Conservation (phyloP, 2,888 invertebrate genomes). For the Diabrotica balteata region DNA sequence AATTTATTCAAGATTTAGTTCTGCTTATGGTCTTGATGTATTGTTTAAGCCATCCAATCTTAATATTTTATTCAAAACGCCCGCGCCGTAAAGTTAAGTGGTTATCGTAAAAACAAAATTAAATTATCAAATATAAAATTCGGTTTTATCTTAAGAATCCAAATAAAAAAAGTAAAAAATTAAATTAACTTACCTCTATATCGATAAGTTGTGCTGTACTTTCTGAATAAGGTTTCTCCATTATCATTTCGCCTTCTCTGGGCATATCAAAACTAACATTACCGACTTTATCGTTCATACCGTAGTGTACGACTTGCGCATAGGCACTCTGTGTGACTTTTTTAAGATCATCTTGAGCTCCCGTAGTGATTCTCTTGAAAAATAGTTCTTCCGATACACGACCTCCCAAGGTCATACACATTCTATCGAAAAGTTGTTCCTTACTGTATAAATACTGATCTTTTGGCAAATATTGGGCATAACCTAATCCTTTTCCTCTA, state of each 20-base stretch:
- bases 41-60: no score
- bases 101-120: no score
- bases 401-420: slow-evolving; percentile 99
- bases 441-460: slow-evolving; percentile 97
- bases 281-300: slow-evolving; percentile 97
- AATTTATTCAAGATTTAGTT: no score
- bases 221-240: slow-evolving; percentile 98
- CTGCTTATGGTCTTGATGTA: no score
- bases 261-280: slow-evolving; percentile 97
- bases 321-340: slow-evolving; percentile 99
- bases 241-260: slow-evolving; percentile 88
- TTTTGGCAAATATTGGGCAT: slow-evolving; percentile 98
- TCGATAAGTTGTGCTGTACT: slow-evolving; percentile 96
- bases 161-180: slow-evolving; percentile 51
- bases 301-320: slow-evolving; percentile 95
- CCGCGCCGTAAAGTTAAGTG: no score
- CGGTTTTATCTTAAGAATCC: no score
- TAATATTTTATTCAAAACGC: no score
- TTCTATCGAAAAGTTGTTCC: slow-evolving; percentile 95
- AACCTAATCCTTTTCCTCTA: slow-evolving; percentile 96
- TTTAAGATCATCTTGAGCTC: slow-evolving; percentile 97
- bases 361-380: slow-evolving; percentile 95
- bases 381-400: slow-evolving; percentile 97
- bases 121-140: no score
- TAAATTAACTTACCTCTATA: slow-evolving; percentile 76